A percentile compares a stretch with the other conserved stretches of the same genome.
Evolutionary conservation across 2,888 invertebrate genomes (phyloP).

Genomic region (Plagodis dolabraria): DNA sequence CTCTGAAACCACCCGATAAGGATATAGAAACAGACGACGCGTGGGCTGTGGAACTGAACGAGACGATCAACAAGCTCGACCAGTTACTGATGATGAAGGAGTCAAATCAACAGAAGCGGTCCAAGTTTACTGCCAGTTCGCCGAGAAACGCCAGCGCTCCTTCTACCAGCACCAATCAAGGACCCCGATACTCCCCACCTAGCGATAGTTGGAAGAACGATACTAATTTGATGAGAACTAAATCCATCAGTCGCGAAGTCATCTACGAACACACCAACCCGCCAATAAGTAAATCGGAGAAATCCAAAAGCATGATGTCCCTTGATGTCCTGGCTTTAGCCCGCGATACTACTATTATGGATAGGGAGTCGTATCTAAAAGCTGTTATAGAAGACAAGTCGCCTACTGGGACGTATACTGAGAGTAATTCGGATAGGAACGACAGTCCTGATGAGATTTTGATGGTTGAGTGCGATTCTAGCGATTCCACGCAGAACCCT

Average conservation of each 20-base stretch:
- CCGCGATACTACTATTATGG: conserved; percentile 70
- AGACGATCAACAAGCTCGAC: conserved; percentile 91
- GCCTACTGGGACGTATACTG: conserved; percentile 76
- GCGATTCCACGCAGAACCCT: conserved; percentile 77
- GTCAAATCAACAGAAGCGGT: conserved; percentile 83
- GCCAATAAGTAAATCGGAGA: conserved; percentile 67
- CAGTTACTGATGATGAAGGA: conserved; percentile 89
- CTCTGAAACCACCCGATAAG: conserved; percentile 89
- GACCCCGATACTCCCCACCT: conserved; percentile 49
- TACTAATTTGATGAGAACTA: conserved; percentile 61
- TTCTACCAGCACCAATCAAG: conserved; percentile 65
- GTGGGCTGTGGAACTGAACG: conserved; percentile 91
- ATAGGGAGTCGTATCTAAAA: conserved; percentile 75
- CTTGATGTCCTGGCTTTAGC: conserved; percentile 74
- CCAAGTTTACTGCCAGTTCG: conserved; percentile 70
- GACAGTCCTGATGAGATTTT: conserved; percentile 78
- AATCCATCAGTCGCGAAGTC: conserved; percentile 71
- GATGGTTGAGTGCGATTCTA: conserved; percentile 80
- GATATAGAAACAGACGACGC: conserved; percentile 88
- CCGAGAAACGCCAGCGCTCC: conserved; percentile 74
- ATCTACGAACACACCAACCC: conserved; percentile 65
- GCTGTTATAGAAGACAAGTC: conserved; percentile 81
- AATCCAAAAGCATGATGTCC: conserved; percentile 81
- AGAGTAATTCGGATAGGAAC: conserved; percentile 77
- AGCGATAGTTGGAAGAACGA: conserved; percentile 62